Conservation (phyloP, 2,888 invertebrate species). For the Glaucopsyche alexis region DNA sequence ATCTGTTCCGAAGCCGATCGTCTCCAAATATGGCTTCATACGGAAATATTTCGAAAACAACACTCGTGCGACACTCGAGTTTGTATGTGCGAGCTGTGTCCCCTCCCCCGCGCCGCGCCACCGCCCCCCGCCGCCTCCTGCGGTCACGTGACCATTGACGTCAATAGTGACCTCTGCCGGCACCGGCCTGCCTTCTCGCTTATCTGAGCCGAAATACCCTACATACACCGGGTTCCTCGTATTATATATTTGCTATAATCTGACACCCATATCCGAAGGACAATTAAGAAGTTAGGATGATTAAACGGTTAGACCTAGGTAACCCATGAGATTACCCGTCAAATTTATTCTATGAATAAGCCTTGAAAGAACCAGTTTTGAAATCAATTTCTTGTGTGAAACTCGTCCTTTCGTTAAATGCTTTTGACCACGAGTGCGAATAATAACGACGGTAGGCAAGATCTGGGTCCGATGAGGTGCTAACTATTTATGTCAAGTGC, state of each 20-base stretch:
- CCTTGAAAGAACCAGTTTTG: too few relatives aligned
- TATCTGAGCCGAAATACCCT: slow-evolving; percentile 71
- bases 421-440: too few relatives aligned
- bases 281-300: too few relatives aligned
- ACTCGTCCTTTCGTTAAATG: too few relatives aligned
- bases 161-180: slow-evolving; percentile 85
- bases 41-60: slow-evolving; percentile 20
- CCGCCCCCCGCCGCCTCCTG: slow-evolving; percentile 29
- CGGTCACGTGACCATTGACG: slow-evolving; percentile 85
- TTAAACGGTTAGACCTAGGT: too few relatives aligned
- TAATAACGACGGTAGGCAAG: too few relatives aligned
- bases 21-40: slow-evolving; percentile 1
- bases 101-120: neutral
- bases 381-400: too few relatives aligned
- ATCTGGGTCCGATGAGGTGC: too few relatives aligned
- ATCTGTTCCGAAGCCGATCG: neutral
- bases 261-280: slow-evolving; percentile 21
- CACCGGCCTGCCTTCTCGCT: slow-evolving; percentile 66
- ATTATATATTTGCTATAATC: slow-evolving; percentile 34
- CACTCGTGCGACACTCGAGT: neutral
- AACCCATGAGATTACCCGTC: too few relatives aligned
- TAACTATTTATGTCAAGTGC: too few relatives aligned
- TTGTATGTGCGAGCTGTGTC: neutral
- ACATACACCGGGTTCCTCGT: slow-evolving; percentile 44
- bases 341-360: too few relatives aligned